Evolutionary conservation across 2,113 vertebrate species (phyloP).

Genomic region (Campylomormyrus tamandua): DNA sequence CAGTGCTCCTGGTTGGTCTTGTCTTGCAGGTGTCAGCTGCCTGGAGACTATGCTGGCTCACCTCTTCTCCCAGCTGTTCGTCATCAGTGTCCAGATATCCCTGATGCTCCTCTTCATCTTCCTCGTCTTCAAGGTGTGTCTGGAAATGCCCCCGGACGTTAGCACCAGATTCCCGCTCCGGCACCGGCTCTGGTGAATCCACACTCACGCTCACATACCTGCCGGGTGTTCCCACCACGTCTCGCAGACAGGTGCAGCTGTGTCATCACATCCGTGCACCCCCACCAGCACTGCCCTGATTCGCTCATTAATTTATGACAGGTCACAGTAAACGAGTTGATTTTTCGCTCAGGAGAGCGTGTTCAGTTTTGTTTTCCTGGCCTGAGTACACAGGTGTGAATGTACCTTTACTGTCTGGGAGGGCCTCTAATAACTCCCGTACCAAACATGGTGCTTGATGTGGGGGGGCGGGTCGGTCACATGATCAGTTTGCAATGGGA

Average conservation of each 20-base stretch:
- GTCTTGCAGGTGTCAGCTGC: slow-evolving; percentile 58
- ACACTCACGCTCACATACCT: neutral
- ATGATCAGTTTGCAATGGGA: neutral
- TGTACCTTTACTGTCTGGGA: neutral
- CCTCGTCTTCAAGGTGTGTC: slow-evolving; percentile 62
- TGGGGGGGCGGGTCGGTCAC: neutral
- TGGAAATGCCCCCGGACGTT: neutral
- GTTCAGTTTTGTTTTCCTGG: neutral
- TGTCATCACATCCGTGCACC: neutral
- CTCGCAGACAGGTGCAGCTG: neutral
- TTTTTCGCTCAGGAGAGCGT: neutral
- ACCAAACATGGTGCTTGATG: neutral
- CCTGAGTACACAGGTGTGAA: neutral
- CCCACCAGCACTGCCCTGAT: neutral
- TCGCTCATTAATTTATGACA: neutral
- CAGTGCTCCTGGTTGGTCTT: neutral
- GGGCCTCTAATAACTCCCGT: neutral
- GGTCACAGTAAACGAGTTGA: neutral
- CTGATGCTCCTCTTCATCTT: slow-evolving; percentile 64
- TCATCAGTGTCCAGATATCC: slow-evolving; percentile 66
- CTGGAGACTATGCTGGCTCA: slow-evolving; percentile 68
- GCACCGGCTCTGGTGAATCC: neutral
- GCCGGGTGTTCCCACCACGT: neutral
- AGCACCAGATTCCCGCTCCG: neutral
- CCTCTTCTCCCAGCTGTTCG: slow-evolving; percentile 65